These are phyloP conservation scores for Natrix natrix DNA, from an alignment of 2,797 vertebrate species.

Conservation along the genomic window DNA sequence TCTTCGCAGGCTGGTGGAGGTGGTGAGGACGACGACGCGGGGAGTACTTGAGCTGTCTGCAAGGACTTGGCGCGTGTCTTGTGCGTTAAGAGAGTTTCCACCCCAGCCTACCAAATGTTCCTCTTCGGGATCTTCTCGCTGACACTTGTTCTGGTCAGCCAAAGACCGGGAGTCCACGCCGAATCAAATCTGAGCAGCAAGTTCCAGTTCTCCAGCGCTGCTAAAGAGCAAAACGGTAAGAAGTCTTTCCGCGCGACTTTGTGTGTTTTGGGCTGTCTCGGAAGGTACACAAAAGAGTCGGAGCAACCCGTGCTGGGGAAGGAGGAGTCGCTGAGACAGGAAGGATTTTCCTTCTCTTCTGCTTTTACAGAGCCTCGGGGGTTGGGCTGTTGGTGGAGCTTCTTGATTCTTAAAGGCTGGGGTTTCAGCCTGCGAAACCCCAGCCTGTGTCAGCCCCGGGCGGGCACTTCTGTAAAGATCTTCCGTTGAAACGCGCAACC, in stretches of 20 bases:
- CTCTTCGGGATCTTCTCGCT: constrained; percentile 88
- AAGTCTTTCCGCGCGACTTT: background rate
- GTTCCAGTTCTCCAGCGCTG: constrained; percentile 80
- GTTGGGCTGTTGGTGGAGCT: constrained; percentile 22
- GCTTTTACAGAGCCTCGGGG: constrained; percentile 25
- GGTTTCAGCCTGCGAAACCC: background rate
- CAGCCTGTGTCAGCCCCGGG: background rate
- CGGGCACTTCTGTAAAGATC: background rate
- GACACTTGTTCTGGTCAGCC: constrained; percentile 86
- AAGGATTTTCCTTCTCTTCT: background rate
- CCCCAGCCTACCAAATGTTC: constrained; percentile 93
- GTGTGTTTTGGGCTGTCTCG: constrained; percentile 6
- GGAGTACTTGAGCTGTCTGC: constrained; percentile 64
- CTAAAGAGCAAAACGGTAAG: constrained; percentile 94
- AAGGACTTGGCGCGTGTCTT: constrained; percentile 66
- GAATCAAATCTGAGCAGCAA: constrained; percentile 89
- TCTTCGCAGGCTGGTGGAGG: constrained; percentile 77
- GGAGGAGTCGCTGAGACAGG: background rate
- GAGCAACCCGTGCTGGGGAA: background rate
- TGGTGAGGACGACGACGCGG: constrained; percentile 68
- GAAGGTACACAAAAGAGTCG: background rate
- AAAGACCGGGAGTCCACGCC: constrained; percentile 81
- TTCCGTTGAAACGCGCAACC: background rate
- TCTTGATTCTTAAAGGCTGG: constrained; percentile 1
- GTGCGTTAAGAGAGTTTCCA: constrained; percentile 63